Evolutionary conservation across 2,888 invertebrate genomes (phyloP).

Genomic region (Xestia sexstrigata): DNA sequence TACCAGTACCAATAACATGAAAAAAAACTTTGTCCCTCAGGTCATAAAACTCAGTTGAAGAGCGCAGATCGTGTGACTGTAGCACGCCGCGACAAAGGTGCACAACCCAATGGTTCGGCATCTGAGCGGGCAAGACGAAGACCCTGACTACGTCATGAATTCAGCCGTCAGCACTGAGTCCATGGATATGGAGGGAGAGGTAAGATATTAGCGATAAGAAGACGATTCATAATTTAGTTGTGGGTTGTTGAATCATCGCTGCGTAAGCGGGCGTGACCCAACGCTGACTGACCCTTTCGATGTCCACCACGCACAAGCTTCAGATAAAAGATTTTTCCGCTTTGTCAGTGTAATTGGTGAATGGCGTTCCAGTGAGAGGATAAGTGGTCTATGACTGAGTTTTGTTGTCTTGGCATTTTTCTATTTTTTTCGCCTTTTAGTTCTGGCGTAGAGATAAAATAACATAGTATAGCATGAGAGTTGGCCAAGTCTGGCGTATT

Average conservation of each 20-base stretch:
- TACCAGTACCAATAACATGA: background rate
- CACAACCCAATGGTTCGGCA: constrained; percentile 81
- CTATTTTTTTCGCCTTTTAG: background rate
- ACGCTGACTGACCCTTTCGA: background rate
- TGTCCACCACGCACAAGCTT: background rate
- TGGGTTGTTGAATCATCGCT: background rate
- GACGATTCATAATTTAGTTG: background rate
- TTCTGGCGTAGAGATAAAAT: too few relatives aligned
- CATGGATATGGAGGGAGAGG: constrained; percentile 93
- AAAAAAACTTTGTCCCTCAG: constrained; percentile 32
- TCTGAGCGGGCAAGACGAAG: constrained; percentile 73
- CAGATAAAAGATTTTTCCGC: background rate
- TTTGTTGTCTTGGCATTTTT: background rate
- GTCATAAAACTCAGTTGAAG: constrained; percentile 58
- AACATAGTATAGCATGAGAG: background rate
- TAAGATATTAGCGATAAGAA: constrained; percentile 60
- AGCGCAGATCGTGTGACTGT: constrained; percentile 34
- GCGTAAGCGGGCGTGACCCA: background rate
- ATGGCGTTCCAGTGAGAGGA: background rate
- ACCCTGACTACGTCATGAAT: constrained; percentile 82
- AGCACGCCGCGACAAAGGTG: constrained; percentile 38
- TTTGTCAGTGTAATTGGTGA: background rate
- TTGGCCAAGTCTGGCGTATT: background rate
- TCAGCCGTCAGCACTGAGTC: constrained; percentile 91
- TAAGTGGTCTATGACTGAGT: background rate